Percentiles rank a stretch among this genome's conserved stretches.
These are phyloP conservation scores for Paedocypris micromegethes DNA, from an alignment of 2,797 vertebrate genomes.

Conservation along the genomic window DNA sequence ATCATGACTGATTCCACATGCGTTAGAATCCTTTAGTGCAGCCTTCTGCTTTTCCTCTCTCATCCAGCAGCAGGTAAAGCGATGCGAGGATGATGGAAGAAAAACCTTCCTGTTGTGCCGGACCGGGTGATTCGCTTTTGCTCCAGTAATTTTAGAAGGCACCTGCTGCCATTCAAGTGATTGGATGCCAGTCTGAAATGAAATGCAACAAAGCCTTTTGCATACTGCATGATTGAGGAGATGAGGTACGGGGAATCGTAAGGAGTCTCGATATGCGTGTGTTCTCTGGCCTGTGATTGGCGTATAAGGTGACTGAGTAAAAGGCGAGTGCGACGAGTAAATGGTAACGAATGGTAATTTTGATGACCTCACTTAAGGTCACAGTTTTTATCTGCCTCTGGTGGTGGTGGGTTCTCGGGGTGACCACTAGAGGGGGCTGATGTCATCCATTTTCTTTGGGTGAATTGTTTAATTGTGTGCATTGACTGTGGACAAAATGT, in stretches of 20 bases:
- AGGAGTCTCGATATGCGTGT: background rate
- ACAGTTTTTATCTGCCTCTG: background rate
- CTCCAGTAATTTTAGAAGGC: background rate
- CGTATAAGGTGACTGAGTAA: too few species aligned
- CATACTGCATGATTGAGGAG: background rate
- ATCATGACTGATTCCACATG: too few species aligned
- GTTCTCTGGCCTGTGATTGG: background rate
- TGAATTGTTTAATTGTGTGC: background rate
- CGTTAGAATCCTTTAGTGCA: too few species aligned
- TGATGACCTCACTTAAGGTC: too few species aligned
- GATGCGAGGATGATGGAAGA: too few species aligned
- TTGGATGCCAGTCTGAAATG: too few species aligned
- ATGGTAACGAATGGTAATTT: too few species aligned
- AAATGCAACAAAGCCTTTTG: background rate
- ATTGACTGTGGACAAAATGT: background rate
- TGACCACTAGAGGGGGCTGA: conserved; percentile 10
- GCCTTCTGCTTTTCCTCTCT: too few species aligned
- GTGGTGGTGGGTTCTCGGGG: background rate
- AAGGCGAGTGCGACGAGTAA: too few species aligned
- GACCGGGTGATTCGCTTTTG: too few species aligned
- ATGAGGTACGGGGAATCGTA: background rate
- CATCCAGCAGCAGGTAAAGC: too few species aligned
- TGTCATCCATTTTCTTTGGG: background rate
- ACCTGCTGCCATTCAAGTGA: background rate
- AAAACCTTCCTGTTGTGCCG: too few species aligned